Evolutionary conservation across 2,113 vertebrate species (phyloP).

Genomic region (Heterocephalus glaber): DNA sequence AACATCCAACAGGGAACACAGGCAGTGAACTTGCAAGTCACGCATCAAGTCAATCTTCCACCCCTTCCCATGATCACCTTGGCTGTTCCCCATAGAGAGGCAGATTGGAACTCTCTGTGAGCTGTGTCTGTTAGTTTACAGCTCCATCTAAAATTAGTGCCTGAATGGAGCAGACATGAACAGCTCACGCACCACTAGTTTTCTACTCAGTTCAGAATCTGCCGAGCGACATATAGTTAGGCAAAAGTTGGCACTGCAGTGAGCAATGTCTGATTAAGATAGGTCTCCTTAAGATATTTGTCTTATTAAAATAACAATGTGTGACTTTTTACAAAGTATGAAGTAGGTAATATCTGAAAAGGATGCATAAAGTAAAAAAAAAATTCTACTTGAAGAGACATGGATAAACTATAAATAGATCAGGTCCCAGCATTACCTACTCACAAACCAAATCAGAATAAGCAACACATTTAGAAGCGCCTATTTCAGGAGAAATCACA

Average conservation of each 20-base stretch:
- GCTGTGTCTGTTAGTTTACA: too few relatives aligned
- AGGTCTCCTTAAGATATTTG: neutral
- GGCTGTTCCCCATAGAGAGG: neutral
- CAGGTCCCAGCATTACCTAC: neutral
- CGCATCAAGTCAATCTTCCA: neutral
- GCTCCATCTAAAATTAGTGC: too few relatives aligned
- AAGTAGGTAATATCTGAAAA: neutral
- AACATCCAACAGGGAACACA: neutral
- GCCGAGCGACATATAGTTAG: neutral
- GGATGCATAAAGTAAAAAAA: neutral
- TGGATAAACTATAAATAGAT: neutral
- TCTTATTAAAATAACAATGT: neutral
- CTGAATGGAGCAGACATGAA: too few relatives aligned
- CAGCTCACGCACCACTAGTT: neutral
- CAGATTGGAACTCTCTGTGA: neutral
- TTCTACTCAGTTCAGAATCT: neutral
- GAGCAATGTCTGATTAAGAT: too few relatives aligned
- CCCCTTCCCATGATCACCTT: neutral
- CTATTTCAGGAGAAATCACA: neutral
- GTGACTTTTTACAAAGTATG: neutral
- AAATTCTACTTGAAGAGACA: neutral
- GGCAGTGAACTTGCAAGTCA: too few relatives aligned
- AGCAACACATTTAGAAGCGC: neutral
- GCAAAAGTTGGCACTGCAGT: neutral
- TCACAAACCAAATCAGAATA: neutral